Evolutionary conservation across 2,797 vertebrate genomes (phyloP), one percentile per base, ranked within the genome.

Genomic region (Melopsittacus undulatus): DNA sequence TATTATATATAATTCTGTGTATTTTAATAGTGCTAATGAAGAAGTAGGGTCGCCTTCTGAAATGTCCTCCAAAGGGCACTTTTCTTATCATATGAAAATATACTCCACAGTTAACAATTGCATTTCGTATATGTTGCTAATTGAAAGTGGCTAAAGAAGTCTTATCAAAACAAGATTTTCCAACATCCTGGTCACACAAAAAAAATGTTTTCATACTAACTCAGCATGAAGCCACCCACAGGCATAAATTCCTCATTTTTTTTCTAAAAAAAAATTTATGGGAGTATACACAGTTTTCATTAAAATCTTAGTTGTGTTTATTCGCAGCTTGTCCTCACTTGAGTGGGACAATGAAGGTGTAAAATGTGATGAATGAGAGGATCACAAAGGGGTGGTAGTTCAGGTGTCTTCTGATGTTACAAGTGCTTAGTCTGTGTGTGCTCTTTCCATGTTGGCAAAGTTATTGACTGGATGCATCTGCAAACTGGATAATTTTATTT

Each of bases 401-500:
- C 27, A 78, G 42, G 7, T 79, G 40, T 45, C 27, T 69, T 73
- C 4, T 49, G 30, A 0, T 10, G 30, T 21, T 68, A 77, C 42
- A 36, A 49, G 22, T 67, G 5, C 27, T 80, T 49, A 38, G 12
- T 13, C 22, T 57, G 51, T 61, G 7, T 34, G 42, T 84, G 15
- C 5, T 59, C 9, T 76, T 16, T 42, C 36, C 17, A 2, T 43
- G 5, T 32, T 74, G 38, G 30, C 13, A 54, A 45, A 69, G 19
- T 61, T 49, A 49, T 8, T 69, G 72, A 34, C 13, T 76, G 23
- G 5, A 40, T 54, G 7, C 59, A n/a, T 66, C 43, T 80, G 27
- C 80, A 86, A 86, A 86, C 26, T 29, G 29, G 7, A 27, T 90
- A 69, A 88, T 93, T 91, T 74, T 74, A 49, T 93, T 93, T 91